Evolutionary conservation across 1,140 invertebrate genomes (phyloP).

Genomic region (Bombus polaris): DNA sequence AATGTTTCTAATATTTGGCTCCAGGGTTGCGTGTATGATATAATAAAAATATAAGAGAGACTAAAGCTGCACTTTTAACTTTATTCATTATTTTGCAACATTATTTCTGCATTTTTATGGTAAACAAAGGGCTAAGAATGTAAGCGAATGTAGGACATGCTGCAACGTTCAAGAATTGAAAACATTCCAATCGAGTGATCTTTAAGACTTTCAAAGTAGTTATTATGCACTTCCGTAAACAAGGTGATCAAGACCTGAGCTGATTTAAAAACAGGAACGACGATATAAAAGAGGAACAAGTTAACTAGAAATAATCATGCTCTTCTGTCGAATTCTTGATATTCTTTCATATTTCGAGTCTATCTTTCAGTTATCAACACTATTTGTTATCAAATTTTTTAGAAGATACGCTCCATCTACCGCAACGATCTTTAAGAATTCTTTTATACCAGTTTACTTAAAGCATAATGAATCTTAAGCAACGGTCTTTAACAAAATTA

Average conservation of each 20-base stretch:
- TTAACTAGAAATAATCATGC: background rate
- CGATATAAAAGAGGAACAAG: background rate
- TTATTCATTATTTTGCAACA: background rate
- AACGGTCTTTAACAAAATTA: background rate
- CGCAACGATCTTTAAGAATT: background rate
- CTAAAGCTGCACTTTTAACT: background rate
- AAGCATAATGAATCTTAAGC: background rate
- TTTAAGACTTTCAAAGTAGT: constrained; percentile 11
- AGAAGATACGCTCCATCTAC: background rate
- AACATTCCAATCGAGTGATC: background rate
- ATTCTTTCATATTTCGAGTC: background rate
- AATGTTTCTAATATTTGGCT: too few relatives aligned
- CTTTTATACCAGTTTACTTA: background rate
- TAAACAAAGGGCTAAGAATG: background rate
- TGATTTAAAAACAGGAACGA: background rate
- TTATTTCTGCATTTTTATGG: background rate
- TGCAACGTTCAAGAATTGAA: background rate
- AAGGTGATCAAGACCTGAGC: background rate
- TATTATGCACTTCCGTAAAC: background rate
- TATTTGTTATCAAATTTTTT: background rate
- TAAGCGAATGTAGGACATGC: background rate
- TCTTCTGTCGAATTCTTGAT: background rate
- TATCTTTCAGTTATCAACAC: background rate
- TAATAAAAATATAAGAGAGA: too few relatives aligned
- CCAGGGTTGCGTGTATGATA: too few relatives aligned